Percentiles rank a stretch among this genome's conserved stretches.
phyloP scores from a whole-genome alignment of 2,113 vertebrate genomes.

The Melanostigma gelatinosum region DNA sequence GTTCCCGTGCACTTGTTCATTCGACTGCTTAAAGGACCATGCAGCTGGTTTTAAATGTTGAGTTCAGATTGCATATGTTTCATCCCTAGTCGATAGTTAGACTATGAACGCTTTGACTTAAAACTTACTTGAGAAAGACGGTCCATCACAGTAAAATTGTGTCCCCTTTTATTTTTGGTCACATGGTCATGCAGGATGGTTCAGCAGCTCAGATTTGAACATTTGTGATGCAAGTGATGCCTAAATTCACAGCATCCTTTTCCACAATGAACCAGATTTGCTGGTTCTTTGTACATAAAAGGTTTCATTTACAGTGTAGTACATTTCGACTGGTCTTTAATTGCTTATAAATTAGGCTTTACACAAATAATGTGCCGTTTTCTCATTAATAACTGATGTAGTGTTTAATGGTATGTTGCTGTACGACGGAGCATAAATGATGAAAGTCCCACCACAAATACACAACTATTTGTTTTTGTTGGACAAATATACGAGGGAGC shows the following conservation, averaged over 20 bases:
- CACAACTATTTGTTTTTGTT: slow-evolving; percentile 22
- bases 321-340: not conserved
- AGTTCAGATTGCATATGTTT: slow-evolving; percentile 12
- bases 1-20: slow-evolving; percentile 41
- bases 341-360: slow-evolving; percentile 5
- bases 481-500: not conserved
- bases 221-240: not conserved
- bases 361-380: not conserved
- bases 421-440: not conserved
- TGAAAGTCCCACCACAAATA: not conserved
- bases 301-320: not conserved
- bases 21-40: slow-evolving; percentile 33
- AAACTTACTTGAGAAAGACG: not conserved
- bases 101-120: not conserved
- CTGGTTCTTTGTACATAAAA: not conserved
- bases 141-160: no score
- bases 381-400: slow-evolving; percentile 22
- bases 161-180: not conserved
- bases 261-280: not conserved
- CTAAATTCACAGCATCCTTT: not conserved
- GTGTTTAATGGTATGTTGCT: not conserved
- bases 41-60: slow-evolving; percentile 34
- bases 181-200: not conserved
- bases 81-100: not conserved
- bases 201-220: not conserved